Conservation (phyloP, 2,113 vertebrate genomes). For the Zosterops lateralis region DNA sequence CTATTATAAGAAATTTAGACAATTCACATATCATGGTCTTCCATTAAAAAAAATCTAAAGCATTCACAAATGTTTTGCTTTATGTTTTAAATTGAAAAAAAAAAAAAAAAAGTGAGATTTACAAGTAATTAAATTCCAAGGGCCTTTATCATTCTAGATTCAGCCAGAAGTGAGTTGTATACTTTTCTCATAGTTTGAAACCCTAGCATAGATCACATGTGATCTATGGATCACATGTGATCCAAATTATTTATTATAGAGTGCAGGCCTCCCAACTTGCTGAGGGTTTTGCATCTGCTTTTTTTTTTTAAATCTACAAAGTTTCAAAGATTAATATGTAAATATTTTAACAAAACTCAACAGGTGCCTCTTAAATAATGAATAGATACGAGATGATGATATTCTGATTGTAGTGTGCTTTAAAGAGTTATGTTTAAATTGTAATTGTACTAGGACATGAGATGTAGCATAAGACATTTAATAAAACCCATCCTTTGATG, state of each 20-base stretch:
- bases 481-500: conserved; percentile 58
- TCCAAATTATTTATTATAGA: background rate
- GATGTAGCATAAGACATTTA: conserved; percentile 58
- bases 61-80: background rate
- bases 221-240: background rate
- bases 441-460: conserved; percentile 50
- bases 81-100: background rate
- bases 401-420: conserved; percentile 58
- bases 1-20: background rate
- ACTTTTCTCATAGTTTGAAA: background rate
- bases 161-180: background rate
- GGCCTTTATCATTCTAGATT: background rate
- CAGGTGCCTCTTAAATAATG: conserved; percentile 66
- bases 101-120: background rate
- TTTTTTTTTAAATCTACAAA: background rate
- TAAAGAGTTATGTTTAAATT: conserved; percentile 69
- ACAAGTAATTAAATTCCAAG: conserved; percentile 31
- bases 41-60: background rate
- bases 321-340: conserved; percentile 57
- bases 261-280: background rate
- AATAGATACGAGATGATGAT: conserved; percentile 7
- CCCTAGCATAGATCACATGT: background rate
- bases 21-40: background rate
- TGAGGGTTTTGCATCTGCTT: background rate
- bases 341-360: conserved; percentile 66